Conservation (phyloP, 2,797 vertebrate species). For the Argya squamiceps region DNA sequence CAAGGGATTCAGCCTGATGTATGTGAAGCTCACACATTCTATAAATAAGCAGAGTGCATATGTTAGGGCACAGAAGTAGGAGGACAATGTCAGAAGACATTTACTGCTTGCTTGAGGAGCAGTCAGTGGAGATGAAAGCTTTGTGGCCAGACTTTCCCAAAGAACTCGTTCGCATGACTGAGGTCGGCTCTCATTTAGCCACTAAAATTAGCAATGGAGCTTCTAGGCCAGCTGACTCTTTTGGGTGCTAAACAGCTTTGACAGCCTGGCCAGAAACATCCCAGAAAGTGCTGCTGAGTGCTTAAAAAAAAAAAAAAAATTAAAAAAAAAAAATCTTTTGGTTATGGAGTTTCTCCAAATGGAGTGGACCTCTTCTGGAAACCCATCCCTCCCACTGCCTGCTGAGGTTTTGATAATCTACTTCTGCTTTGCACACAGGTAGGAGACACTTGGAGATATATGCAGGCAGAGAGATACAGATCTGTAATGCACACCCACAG, state of each 20-base stretch:
- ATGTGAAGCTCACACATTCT: neutral
- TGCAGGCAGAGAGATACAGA: neutral
- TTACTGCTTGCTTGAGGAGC: neutral
- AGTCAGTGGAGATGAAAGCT: neutral
- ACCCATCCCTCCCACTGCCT: accelerated
- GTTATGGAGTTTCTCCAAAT: neutral
- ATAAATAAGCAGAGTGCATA: conserved; percentile 26
- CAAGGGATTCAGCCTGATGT: neutral
- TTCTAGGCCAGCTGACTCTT: neutral
- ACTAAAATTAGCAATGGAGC: neutral
- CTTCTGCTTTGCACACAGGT: neutral
- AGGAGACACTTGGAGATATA: neutral
- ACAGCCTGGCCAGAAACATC: neutral
- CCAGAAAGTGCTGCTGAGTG: neutral
- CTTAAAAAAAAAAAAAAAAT: neutral
- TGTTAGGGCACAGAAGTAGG: neutral
- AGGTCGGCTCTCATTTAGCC: neutral
- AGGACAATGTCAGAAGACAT: conserved; percentile 2
- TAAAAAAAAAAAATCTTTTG: neutral
- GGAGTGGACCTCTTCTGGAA: neutral
- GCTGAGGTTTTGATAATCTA: neutral
- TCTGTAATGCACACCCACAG: too few species aligned
- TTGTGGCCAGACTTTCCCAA: neutral
- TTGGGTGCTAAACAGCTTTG: neutral
- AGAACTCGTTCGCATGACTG: neutral